Percentiles rank a stretch among this genome's conserved stretches.
phyloP scores from a whole-genome alignment of 2,113 vertebrate genomes.

The Irena cyanogastra region DNA sequence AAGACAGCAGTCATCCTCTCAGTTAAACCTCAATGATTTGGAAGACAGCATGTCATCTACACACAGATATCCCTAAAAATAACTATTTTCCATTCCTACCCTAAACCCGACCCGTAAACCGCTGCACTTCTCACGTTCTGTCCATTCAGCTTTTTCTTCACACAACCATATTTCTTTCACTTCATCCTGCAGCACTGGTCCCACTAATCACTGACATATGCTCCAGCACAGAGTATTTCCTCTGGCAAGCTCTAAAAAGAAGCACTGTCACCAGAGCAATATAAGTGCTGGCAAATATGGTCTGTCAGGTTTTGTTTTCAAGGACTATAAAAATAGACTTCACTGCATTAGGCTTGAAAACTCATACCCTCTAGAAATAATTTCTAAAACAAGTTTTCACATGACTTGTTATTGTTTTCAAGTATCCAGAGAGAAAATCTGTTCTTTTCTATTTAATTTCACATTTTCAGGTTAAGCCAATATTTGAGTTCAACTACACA shows the following conservation, averaged over 20 bases:
- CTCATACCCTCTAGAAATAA: slow-evolving; percentile 48
- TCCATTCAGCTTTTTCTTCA: slow-evolving; percentile 28
- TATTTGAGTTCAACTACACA: not conserved
- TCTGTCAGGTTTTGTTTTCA: slow-evolving; percentile 56
- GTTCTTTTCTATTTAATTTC: slow-evolving; percentile 24
- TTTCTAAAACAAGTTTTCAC: slow-evolving; percentile 27
- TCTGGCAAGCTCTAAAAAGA: slow-evolving; percentile 25
- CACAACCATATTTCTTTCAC: not conserved
- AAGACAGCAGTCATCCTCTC: not conserved
- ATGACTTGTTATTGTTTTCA: slow-evolving; percentile 42
- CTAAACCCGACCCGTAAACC: not conserved
- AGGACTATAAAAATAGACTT: slow-evolving; percentile 60
- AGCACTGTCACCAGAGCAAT: slow-evolving; percentile 21
- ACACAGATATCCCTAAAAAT: not conserved
- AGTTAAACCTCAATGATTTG: not conserved
- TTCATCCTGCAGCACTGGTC: slow-evolving; percentile 9
- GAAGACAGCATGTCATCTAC: not conserved
- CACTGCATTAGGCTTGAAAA: slow-evolving; percentile 19
- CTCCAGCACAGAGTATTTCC: slow-evolving; percentile 12
- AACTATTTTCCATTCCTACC: not conserved
- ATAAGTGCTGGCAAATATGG: slow-evolving; percentile 39
- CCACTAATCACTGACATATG: slow-evolving; percentile 36
- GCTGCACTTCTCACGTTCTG: not conserved
- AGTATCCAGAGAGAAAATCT: slow-evolving; percentile 27
- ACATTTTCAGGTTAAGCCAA: not conserved